Percentiles rank a stretch among this genome's conserved stretches.
These are phyloP conservation scores for Eupithecia inturbata DNA, from an alignment of 2,888 invertebrate species.

Conservation along the genomic window DNA sequence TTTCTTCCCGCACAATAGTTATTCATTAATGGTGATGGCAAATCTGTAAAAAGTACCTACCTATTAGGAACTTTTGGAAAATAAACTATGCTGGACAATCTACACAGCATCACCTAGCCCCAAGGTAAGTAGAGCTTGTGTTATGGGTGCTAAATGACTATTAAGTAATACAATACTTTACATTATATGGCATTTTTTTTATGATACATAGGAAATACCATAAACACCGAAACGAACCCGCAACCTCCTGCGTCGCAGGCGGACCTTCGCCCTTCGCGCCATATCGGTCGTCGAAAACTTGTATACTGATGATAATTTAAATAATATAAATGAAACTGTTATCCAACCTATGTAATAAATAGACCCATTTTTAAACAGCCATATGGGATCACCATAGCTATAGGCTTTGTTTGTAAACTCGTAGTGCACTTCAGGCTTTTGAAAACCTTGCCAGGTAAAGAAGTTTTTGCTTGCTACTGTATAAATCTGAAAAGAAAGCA, in stretches of 20 bases:
- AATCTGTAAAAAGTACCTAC: conserved; percentile 53
- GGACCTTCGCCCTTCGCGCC: too few relatives aligned
- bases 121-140: too few relatives aligned
- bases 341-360: conserved; percentile 63
- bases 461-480: conserved; percentile 42
- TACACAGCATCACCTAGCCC: too few relatives aligned
- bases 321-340: not conserved
- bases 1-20: conserved; percentile 68
- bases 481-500: conserved; percentile 51
- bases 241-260: too few relatives aligned
- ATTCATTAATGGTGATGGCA: conserved; percentile 62
- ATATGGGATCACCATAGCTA: conserved; percentile 62
- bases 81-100: not conserved
- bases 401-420: conserved; percentile 62
- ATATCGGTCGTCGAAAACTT: too few relatives aligned
- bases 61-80: not conserved
- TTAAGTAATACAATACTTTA: too few relatives aligned
- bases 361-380: conserved; percentile 65
- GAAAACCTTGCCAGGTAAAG: conserved; percentile 59
- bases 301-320: not conserved
- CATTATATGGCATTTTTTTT: too few relatives aligned
- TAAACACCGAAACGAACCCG: too few relatives aligned
- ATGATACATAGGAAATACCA: too few relatives aligned
- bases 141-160: too few relatives aligned
- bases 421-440: conserved; percentile 40